phyloP scores from a whole-genome alignment of 2,888 invertebrate species.

The Phyllotreta striolata region DNA sequence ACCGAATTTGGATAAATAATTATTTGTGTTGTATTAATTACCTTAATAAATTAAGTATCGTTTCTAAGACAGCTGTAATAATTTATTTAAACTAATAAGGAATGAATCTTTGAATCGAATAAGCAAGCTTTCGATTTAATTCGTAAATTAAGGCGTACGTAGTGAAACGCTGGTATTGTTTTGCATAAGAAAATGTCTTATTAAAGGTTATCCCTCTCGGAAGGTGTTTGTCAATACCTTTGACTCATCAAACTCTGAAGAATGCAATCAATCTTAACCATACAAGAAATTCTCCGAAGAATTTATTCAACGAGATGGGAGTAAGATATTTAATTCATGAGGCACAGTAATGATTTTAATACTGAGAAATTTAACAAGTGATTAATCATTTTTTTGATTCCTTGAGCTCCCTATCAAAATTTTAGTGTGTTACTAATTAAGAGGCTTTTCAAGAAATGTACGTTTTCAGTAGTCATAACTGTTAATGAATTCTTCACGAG shows the following conservation, averaged over 20 bases:
- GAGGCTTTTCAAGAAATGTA: too few relatives aligned
- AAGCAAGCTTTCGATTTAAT: too few relatives aligned
- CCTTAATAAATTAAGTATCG: constrained; percentile 4
- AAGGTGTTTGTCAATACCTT: constrained; percentile 27
- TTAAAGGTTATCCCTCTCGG: constrained; percentile 17
- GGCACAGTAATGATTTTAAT: too few relatives aligned
- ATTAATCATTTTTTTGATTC: too few relatives aligned
- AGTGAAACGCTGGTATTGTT: constrained; percentile 9
- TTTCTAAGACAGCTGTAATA: background rate
- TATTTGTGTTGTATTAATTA: constrained; percentile 12
- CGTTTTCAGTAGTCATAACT: too few relatives aligned
- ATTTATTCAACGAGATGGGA: too few relatives aligned
- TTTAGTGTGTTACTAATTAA: too few relatives aligned
- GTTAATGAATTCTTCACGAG: too few relatives aligned
- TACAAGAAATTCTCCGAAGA: background rate
- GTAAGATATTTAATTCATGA: too few relatives aligned
- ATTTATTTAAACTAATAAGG: constrained; percentile 11
- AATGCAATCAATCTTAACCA: constrained; percentile 26
- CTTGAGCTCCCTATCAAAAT: too few relatives aligned
- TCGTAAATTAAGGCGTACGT: too few relatives aligned
- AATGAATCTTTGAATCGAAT: background rate
- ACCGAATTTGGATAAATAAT: constrained; percentile 8
- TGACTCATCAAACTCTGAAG: constrained; percentile 23
- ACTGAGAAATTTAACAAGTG: too few relatives aligned
- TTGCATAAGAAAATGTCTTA: constrained; percentile 14